Base-by-base conservation (phyloP, 2,113 vertebrate species). In the Epinephelus lanceolatus region DNA sequence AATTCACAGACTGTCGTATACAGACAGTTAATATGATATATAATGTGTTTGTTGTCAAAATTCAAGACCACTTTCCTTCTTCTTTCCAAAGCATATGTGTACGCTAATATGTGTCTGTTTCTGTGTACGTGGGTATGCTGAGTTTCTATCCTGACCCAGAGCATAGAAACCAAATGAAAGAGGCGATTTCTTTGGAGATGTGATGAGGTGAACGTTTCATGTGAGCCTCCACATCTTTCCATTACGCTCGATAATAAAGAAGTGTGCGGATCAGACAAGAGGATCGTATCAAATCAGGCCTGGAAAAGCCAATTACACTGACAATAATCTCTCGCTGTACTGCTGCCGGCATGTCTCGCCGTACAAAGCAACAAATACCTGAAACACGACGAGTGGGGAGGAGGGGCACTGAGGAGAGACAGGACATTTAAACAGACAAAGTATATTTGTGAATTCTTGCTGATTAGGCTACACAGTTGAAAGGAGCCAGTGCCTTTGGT, bases 261-360 rank as follows among this genome's bases (percentile, higher is more conserved):
- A 92, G 87, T 79, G 86, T 76, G 86, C 30, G 84, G 86, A 94
- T 95, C 93, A 95, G 89, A 94, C 89, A 93, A 90, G 93, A 89
- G 81, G 80, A 86, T 94, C 65, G 84, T 90, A 94, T 93, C 85
- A 94, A 93, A 95, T 93, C 89, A 81, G 77, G 79, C 86, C 87
- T 84, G 85, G 90, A 92, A 95, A 96, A 95, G 92, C 92, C 92
- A 94, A 96, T 95, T 95, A 95, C 86, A 79, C 87, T 75, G 93
- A 95, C 93, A 92, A 92, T 93, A 95, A 95, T 94, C 93, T 91
- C 89, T 91, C 61, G 83, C 83, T 87, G 89, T 92, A 92, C 87
- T 77, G 88, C 91, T 92, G 89, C 91, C 73, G 92, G 91, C 88
- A 84, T 84, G 89, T 87, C 89, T 92, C 72, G 25, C 89, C 86